Evolutionary conservation across 1,140 invertebrate species (phyloP).

Genomic region (Linepithema humile): DNA sequence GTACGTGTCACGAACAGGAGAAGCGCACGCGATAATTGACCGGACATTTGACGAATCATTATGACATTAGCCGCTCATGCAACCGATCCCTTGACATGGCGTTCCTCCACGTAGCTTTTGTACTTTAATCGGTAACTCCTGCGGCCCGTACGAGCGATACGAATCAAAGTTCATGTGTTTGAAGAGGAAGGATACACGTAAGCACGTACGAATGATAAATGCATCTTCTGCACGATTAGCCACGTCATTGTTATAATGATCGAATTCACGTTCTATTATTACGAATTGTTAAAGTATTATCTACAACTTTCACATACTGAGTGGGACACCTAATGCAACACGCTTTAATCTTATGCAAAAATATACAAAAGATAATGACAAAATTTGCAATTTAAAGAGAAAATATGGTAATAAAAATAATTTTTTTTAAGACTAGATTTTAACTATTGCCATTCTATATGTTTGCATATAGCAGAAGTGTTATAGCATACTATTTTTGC

Average conservation of each 20-base stretch:
- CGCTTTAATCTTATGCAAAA: neutral
- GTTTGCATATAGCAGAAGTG: neutral
- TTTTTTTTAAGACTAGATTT: neutral
- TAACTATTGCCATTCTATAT: neutral
- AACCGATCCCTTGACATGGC: conserved; percentile 40
- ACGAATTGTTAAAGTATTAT: neutral
- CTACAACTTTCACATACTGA: neutral
- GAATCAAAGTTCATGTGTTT: conserved; percentile 26
- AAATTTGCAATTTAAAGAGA: no score
- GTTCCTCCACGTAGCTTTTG: conserved; percentile 56
- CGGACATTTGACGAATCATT: conserved; percentile 76
- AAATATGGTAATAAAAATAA: no score
- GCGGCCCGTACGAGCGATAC: neutral
- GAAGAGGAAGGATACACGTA: neutral
- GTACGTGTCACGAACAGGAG: conserved; percentile 65
- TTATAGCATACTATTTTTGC: neutral
- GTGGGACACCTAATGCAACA: neutral
- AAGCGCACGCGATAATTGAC: conserved; percentile 67
- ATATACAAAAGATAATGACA: no score
- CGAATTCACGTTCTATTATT: neutral
- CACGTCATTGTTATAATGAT: neutral
- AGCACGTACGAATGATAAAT: neutral
- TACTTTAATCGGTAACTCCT: conserved; percentile 48
- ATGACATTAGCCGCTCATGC: conserved; percentile 56
- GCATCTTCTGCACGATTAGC: neutral